Base-by-base conservation (phyloP, 2,888 invertebrate species). In the Chymomyza amoena region DNA sequence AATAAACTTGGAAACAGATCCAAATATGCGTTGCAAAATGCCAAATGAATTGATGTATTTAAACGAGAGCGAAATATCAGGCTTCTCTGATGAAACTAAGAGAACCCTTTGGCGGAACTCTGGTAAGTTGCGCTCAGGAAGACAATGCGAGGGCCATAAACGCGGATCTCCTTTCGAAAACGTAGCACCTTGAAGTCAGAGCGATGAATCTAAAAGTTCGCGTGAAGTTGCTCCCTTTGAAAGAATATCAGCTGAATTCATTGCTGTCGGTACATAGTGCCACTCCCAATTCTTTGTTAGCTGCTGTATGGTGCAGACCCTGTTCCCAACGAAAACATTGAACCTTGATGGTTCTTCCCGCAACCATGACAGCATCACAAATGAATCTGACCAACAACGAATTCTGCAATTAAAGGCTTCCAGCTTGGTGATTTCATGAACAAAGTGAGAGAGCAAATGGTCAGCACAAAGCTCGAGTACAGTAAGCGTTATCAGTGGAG, bases 201-300 rank as follows among this genome's bases (percentile, higher is more conserved):
- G 54, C 15, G 36, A 6, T 25, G 56, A 57, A 4, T n/a, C 1
- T 3, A 18, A 4, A 0, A 64, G 56, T 4, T 64, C 56, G 1
- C 13, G n/a, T 5, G 64, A 57, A 10, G 56, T 2, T 1, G 64
- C 64, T 56, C 68, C 59, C 13, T n/a, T 39, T 1, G 63, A 68
- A 1, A 68, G 36, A 9, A 69, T 64, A 18, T 69, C 61, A 2
- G 65, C 61, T 15, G 69, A 65, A 51, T 62, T 65, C 5, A 39
- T 1, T 3, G 15, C 16, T 2, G 69, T 65, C 1, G 69, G 64
- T 1, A 69, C 65, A 36, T 69, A 61, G 4, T 25, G 61, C 62
- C 65, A 65, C 39, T 65, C 51, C 28, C 65, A 45, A 7, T 18
- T 45, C 1, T 25, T 2, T 2, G 61, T 65, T 0, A 54, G 13